These are phyloP conservation scores for Anolis apletophallus DNA, from an alignment of 2,797 vertebrate species.

Conservation along the genomic window DNA sequence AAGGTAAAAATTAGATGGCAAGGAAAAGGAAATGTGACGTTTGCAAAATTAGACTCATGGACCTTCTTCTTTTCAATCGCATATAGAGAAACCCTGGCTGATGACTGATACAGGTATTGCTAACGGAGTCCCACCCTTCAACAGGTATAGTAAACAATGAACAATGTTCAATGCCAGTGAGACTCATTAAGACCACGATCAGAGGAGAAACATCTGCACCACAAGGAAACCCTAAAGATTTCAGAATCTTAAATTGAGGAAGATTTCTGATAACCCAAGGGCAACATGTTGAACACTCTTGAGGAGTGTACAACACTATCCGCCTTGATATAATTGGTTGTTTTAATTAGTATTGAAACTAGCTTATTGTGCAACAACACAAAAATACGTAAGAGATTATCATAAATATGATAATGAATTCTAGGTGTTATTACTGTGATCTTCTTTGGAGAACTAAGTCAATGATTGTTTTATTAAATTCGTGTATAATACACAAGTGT, in stretches of 20 bases:
- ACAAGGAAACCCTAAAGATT: slow-evolving; percentile 58
- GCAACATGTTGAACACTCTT: slow-evolving; percentile 26
- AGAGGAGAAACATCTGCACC: slow-evolving; percentile 59
- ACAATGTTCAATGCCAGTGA: slow-evolving; percentile 53
- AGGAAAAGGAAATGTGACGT: slow-evolving; percentile 19
- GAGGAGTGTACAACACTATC: slow-evolving; percentile 22
- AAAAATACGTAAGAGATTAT: not conserved
- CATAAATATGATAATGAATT: not conserved
- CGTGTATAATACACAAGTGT: too few relatives aligned
- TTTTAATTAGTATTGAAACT: slow-evolving; percentile 44
- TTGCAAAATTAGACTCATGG: slow-evolving; percentile 36
- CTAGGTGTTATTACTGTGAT: not conserved
- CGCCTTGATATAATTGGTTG: slow-evolving; percentile 41
- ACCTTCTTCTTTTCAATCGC: slow-evolving; percentile 21
- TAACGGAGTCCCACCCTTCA: slow-evolving; percentile 43
- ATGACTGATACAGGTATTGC: slow-evolving; percentile 6
- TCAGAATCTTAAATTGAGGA: slow-evolving; percentile 47
- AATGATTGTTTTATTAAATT: too few relatives aligned
- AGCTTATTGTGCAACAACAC: slow-evolving; percentile 42
- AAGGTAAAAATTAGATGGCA: too few relatives aligned
- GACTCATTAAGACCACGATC: slow-evolving; percentile 60
- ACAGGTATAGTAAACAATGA: slow-evolving; percentile 45
- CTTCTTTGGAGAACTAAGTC: not conserved
- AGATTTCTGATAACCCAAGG: slow-evolving; percentile 48
- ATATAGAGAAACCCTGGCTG: slow-evolving; percentile 37